These are phyloP conservation scores for Sisyra nigra DNA, from an alignment of 2,888 invertebrate species.

Conservation along the genomic window DNA sequence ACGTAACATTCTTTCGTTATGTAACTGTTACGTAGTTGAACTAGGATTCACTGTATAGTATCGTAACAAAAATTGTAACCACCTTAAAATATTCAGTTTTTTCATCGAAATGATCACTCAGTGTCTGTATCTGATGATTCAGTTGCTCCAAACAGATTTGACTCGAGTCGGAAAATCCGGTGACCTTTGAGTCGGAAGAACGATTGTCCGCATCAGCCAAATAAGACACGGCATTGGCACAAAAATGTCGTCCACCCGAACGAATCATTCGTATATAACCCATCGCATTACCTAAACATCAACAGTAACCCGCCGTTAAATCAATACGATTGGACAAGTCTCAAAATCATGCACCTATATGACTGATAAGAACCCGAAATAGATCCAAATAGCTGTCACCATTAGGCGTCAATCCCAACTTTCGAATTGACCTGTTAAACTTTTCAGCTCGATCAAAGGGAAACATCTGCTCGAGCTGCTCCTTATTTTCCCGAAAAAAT, in stretches of 20 bases:
- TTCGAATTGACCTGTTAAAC: conserved; percentile 81
- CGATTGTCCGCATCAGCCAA: conserved; percentile 58
- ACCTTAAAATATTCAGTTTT: conserved; percentile 75
- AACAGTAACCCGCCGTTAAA: conserved; percentile 6
- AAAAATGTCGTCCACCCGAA: conserved; percentile 84
- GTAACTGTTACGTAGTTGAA: too few relatives aligned
- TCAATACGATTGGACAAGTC: background rate
- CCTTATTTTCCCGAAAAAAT: conserved; percentile 60
- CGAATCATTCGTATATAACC: conserved; percentile 89
- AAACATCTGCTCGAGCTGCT: conserved; percentile 48
- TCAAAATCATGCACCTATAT: conserved; percentile 50
- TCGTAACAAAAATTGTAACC: too few relatives aligned
- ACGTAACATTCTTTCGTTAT: too few relatives aligned
- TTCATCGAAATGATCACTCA: conserved; percentile 71
- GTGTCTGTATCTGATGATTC: conserved; percentile 58
- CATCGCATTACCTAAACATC: conserved; percentile 61
- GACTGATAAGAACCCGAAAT: conserved; percentile 80
- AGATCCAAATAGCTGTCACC: conserved; percentile 83
- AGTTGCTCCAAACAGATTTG: conserved; percentile 52
- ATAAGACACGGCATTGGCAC: conserved; percentile 80
- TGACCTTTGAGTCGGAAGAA: conserved; percentile 39
- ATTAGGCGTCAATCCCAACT: conserved; percentile 65
- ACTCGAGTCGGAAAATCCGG: conserved; percentile 40
- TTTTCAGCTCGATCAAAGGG: conserved; percentile 85
- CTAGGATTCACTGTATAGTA: too few relatives aligned